Conservation (phyloP, 2,888 invertebrate genomes). For the Lepidocyrtoides sp. region DNA sequence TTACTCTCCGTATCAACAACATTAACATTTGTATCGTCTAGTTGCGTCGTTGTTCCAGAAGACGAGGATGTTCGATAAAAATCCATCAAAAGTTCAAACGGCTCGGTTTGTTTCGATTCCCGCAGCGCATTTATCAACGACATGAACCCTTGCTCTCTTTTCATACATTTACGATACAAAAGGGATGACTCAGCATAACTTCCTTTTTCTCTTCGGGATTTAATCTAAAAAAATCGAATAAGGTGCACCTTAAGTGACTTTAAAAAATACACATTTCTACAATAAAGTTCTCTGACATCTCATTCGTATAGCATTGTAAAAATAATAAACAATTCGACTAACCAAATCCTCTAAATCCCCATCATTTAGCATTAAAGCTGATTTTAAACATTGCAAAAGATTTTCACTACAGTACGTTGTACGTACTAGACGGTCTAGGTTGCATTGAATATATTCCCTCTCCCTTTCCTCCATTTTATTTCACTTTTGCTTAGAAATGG, state of each 20-base stretch:
- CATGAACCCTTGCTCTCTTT: not conserved
- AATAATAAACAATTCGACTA: no score
- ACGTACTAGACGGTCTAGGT: not conserved
- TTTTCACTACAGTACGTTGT: not conserved
- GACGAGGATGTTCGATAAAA: not conserved
- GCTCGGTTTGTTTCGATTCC: not conserved
- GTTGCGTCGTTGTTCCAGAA: no score
- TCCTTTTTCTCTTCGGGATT: not conserved
- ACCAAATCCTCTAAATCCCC: not conserved
- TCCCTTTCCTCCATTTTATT: conserved; percentile 14
- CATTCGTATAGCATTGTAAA: no score
- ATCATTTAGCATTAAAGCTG: not conserved
- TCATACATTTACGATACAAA: not conserved
- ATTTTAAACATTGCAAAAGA: not conserved
- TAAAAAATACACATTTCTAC: no score
- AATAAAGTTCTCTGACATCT: no score
- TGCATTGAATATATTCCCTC: not conserved
- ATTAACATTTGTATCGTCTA: no score
- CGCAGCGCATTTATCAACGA: not conserved
- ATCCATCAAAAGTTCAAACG: not conserved
- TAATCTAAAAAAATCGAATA: no score
- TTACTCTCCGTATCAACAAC: no score
- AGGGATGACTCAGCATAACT: not conserved
- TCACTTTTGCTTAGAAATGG: not conserved
- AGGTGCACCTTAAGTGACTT: no score